Percentiles rank a stretch among this genome's conserved stretches.
Conservation (phyloP, 2,888 invertebrate species). For the Cheilosia vernalis region DNA sequence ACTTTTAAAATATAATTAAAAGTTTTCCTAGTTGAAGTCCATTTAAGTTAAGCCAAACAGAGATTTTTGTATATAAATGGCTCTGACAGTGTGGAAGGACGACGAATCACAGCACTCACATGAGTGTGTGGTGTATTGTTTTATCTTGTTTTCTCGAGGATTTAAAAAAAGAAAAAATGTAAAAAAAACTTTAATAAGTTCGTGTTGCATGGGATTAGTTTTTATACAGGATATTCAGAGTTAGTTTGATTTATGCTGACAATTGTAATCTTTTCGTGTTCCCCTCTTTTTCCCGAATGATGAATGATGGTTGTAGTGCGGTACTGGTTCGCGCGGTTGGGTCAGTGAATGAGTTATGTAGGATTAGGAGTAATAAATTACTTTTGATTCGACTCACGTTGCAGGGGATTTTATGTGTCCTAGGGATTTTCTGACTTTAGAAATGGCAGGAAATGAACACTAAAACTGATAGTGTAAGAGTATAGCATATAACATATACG, state of each 20-base stretch:
- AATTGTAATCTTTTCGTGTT: conserved; percentile 66
- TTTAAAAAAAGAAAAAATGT: background rate
- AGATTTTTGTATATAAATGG: background rate
- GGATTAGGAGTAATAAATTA: conserved; percentile 71
- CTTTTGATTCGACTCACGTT: conserved; percentile 60
- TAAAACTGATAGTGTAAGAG: conserved; percentile 7
- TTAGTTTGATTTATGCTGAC: conserved; percentile 71
- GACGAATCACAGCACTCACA: background rate
- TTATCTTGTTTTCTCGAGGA: conserved; percentile 12
- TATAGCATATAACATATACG: background rate
- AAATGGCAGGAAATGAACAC: conserved; percentile 3
- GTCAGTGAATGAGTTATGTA: conserved; percentile 65
- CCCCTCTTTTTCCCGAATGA: conserved; percentile 34
- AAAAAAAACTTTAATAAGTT: conserved; percentile 54
- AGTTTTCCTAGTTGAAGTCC: conserved; percentile 33
- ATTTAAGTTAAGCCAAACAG: conserved; percentile 27
- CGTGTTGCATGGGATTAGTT: conserved; percentile 53
- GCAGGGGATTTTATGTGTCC: conserved; percentile 57
- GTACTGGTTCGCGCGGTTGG: conserved; percentile 36
- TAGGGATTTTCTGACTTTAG: conserved; percentile 19
- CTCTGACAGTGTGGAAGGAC: background rate
- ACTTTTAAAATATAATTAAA: conserved; percentile 67
- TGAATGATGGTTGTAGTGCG: conserved; percentile 59
- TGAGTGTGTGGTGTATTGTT: conserved; percentile 12
- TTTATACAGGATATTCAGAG: conserved; percentile 56